phyloP scores from a whole-genome alignment of 2,888 invertebrate species.

The Lottia scabra region DNA sequence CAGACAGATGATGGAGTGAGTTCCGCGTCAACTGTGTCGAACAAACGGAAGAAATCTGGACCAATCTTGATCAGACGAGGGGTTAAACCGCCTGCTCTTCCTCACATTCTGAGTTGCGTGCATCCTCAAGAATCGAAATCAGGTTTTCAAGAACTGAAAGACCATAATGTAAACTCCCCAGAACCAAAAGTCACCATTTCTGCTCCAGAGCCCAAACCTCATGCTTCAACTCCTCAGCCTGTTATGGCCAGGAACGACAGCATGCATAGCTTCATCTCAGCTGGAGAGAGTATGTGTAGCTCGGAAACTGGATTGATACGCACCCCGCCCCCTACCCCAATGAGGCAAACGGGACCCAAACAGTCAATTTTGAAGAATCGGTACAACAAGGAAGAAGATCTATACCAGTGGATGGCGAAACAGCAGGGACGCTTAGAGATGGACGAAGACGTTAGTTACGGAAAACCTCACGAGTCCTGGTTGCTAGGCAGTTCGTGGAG shows the following conservation, averaged over 20 bases:
- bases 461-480: conserved; percentile 46
- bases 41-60: conserved; percentile 20
- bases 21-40: conserved; percentile 28
- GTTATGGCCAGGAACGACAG: conserved; percentile 58
- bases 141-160: no score
- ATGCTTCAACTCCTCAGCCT: conserved; percentile 8
- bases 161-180: no score
- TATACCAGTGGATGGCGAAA: conserved; percentile 94
- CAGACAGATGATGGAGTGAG: conserved; percentile 32
- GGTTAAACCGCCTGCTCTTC: conserved; percentile 16
- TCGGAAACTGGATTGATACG: conserved; percentile 40
- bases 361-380: conserved; percentile 41
- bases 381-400: conserved; percentile 78
- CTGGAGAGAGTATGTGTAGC: conserved; percentile 51
- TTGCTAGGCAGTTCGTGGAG: conserved; percentile 62
- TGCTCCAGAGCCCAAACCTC: neutral
- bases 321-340: conserved; percentile 51
- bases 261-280: conserved; percentile 66
- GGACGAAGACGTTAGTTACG: conserved; percentile 21
- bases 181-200: no score
- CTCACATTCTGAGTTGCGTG: conserved; percentile 25
- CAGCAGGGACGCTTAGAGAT: conserved; percentile 76
- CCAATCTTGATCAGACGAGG: conserved; percentile 7
- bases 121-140: conserved; percentile 6
- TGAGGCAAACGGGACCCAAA: conserved; percentile 30